Conservation (phyloP, 2,797 vertebrate species). For the Xenops minutus region DNA sequence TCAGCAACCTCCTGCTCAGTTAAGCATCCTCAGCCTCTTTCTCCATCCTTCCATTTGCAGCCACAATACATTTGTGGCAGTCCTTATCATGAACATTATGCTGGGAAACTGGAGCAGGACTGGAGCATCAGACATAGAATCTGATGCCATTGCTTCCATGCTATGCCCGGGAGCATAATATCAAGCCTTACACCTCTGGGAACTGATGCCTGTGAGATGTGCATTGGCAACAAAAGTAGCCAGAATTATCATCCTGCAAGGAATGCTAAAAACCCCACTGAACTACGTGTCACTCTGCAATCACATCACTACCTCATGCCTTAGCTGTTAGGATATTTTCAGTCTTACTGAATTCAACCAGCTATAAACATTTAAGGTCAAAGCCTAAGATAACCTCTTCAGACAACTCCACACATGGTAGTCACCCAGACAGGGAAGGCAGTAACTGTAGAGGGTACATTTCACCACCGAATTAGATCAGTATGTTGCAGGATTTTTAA, state of each 20-base stretch:
- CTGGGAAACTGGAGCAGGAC: not conserved
- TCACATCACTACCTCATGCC: not conserved
- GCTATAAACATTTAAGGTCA: not conserved
- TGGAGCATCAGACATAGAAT: not conserved
- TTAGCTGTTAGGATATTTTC: not conserved
- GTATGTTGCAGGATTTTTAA: not conserved
- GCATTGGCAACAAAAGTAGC: not conserved
- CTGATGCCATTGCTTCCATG: rapidly evolving
- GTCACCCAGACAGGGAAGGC: not conserved
- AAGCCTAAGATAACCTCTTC: not conserved
- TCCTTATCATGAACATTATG: not conserved
- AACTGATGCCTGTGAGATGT: not conserved
- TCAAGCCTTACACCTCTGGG: not conserved
- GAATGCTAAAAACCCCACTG: not conserved
- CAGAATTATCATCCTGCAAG: not conserved
- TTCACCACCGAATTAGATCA: not conserved
- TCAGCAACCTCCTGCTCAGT: not conserved
- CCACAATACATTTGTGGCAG: not conserved
- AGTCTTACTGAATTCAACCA: not conserved
- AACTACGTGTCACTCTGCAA: rapidly evolving
- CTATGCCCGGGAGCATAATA: rapidly evolving
- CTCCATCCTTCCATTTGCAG: not conserved
- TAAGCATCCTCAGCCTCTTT: not conserved
- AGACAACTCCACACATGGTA: not conserved
- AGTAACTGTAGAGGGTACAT: not conserved